Evolutionary conservation across 23 tunicate species (phyloP), one percentile per base, ranked within the genome.

Genomic region (Corella eumyota): DNA sequence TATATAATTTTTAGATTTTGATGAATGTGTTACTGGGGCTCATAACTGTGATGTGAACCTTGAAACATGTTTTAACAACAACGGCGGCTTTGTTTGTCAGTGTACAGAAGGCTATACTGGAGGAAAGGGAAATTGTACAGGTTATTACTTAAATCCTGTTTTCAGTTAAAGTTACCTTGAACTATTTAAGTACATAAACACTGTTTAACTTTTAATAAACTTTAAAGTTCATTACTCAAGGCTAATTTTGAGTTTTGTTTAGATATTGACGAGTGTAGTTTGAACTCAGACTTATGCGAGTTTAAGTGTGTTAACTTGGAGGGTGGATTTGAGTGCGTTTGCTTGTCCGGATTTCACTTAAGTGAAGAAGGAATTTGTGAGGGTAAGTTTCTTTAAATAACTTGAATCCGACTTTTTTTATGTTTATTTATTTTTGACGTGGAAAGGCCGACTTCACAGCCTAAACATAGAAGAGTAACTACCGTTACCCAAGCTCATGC

Each of bases 211-310:
- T n/a, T n/a, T n/a, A n/a, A n/a, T n/a, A n/a, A n/a, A n/a, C n/a
- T n/a, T n/a, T n/a, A n/a, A n/a, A n/a, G n/a, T n/a, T n/a, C n/a
- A n/a, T n/a, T n/a, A n/a, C n/a, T n/a, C n/a, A n/a, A n/a, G n/a
- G n/a, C n/a, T n/a, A 22, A 32, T 6, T 6, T 26, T 13, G 22
- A 33, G 3, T 61, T 29, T 35, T 34, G 3, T 11, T 1, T 56
- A 81, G 91, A 81, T 68, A 60, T 81, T 19, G 91, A 81, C 64
- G 91, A 81, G 44, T 81, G 91, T 40, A 4, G 24, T 28, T 21
- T 1, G 0, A 32, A 26, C 6, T 58, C 17, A 5, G 31, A 28
- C 4, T n/a, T 26, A 6, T 81, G 91, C 55, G 35, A 57, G 30
- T 48, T 50, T 4, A 33, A 45, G 13, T 81, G 91, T 36, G 9